Evolutionary conservation across 1,140 invertebrate species (phyloP), one percentile per base, ranked within the genome.

Genomic region (Pachyrhynchus sulphureomaculatus): DNA sequence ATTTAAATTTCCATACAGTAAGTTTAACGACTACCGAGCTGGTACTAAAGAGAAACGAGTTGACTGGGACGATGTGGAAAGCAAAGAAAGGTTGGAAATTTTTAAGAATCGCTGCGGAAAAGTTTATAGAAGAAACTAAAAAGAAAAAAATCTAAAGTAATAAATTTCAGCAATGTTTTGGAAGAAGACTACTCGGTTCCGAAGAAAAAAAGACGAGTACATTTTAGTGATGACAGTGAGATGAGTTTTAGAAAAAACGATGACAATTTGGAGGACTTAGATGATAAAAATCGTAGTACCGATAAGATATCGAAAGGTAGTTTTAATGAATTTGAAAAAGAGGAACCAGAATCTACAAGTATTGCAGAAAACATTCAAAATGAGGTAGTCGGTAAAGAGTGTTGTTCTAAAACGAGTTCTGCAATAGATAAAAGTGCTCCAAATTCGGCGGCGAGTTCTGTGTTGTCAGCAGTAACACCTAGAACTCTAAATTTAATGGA

Each of bases 161-260:
- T 5, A 12, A 33, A 26, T 48, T 21, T 29, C 2, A 32, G 39
- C 29, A n/a, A 24, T 47, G n/a, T 47, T 29, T 41, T 29, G 23
- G 62, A 59, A 12, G 62, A 58, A 42, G 62, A 67, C n/a, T 67
- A 67, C 32, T 54, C 48, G 10, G 65, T 67, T 8, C 65, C 65
- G 5, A 67, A 67, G 29, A 67, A 67, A 44, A 62, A 62, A 34
- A 17, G 62, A 41, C 51, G 55, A 42, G 24, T 67, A 10, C 23
- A 32, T 13, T 52, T 23, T n/a, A 47, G 29, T n/a, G 52, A 56
- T 18, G 26, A 56, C 23, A 17, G 39, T 41, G 3, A 12, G 8
- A 20, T 17, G 13, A 26, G 21, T 6, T 6, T 21, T 18, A 5
- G 4, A 15, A 4, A 39, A 39, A 5, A 5, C 13, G 12, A 12